A percentile compares a stretch with the other conserved stretches of the same genome.
phyloP scores from a whole-genome alignment of 1,140 invertebrate genomes.

The Drosophila kohkoa region DNA sequence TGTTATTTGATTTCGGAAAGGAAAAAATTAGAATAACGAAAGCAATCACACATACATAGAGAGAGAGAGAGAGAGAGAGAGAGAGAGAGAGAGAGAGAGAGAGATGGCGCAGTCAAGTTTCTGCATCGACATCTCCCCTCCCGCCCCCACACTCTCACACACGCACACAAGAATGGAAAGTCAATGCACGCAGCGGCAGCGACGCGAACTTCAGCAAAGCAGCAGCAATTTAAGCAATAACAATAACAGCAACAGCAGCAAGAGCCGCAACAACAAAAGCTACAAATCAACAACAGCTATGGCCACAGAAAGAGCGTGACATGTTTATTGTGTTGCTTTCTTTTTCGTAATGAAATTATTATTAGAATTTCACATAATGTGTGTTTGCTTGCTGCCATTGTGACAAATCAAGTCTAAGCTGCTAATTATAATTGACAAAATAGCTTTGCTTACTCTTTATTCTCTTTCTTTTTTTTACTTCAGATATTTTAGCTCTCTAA shows the following conservation, averaged over 20 bases:
- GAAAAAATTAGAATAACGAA: slow-evolving; percentile 67
- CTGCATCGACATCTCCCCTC: too few relatives aligned
- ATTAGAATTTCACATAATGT: slow-evolving; percentile 78
- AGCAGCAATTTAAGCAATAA: slow-evolving; percentile 32
- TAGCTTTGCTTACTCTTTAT: slow-evolving; percentile 4
- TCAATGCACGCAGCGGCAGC: slow-evolving; percentile 73
- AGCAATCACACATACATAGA: slow-evolving; percentile 42
- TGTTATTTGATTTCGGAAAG: slow-evolving; percentile 35
- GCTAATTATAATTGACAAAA: slow-evolving; percentile 55
- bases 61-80: neutral
- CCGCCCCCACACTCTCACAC: neutral
- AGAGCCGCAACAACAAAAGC: slow-evolving; percentile 23
- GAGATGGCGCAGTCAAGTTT: too few relatives aligned
- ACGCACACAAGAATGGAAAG: slow-evolving; percentile 69
- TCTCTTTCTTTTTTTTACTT: neutral
- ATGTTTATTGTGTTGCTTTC: slow-evolving; percentile 62
- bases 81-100: neutral
- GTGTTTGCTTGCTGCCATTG: slow-evolving; percentile 38
- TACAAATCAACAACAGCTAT: slow-evolving; percentile 6
- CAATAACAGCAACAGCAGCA: slow-evolving; percentile 23
- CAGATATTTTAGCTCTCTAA: neutral
- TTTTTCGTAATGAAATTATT: slow-evolving; percentile 73
- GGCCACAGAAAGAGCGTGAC: slow-evolving; percentile 13
- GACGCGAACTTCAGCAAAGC: slow-evolving; percentile 37
- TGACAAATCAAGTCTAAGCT: slow-evolving; percentile 37